Evolutionary conservation across 2,113 vertebrate genomes (phyloP), one percentile per base, ranked within the genome.

Genomic region (Tympanuchus pallidicinctus): DNA sequence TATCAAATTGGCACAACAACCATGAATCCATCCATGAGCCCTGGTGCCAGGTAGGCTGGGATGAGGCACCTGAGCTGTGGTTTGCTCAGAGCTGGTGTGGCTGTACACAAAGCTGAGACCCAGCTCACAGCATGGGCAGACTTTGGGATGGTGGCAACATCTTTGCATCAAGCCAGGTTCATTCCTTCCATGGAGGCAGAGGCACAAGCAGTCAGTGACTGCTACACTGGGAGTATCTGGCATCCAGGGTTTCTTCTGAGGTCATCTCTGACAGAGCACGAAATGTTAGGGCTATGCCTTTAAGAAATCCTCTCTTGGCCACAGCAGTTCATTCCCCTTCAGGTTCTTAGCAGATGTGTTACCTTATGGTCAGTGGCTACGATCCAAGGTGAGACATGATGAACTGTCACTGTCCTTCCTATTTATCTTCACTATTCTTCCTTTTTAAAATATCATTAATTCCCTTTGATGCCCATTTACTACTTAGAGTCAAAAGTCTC

Each of bases 251-350:
- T 83, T 66, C 65, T 27, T 24, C 25, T 64, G 65, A 90, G 61
- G 52, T 75, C 1, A 1, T 20, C 32, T 92, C 79, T 88, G 61
- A 91, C 89, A 81, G 50, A 91, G 43, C 50, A 88, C 17, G 25
- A 14, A 71, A 89, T 38, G 74, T 87, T 30, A 88, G 54, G 28
- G 13, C 36, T 82, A 1, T 77, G 72, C 82, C 93, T 93, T 91
- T 36, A 83, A 95, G 85, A 86, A 89, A 94, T 40, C 28, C 40
- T 61, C 15, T 86, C 34, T 79, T 92, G 81, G 93, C 89, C 59
- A 27, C 48, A 60, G 3, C 32, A 78, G 0, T 34, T 65, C 61
- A 0, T 0, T 72, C 50, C 36, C 60, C 74, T 91, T 66, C 79
- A 64, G 67, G 64, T 45, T 82, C 28, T 64, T 87, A 74, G 73